A percentile compares a stretch with the other conserved stretches of the same genome.
These are phyloP conservation scores for Teleogryllus occipitalis DNA, from an alignment of 1,140 invertebrate genomes.

Conservation along the genomic window DNA sequence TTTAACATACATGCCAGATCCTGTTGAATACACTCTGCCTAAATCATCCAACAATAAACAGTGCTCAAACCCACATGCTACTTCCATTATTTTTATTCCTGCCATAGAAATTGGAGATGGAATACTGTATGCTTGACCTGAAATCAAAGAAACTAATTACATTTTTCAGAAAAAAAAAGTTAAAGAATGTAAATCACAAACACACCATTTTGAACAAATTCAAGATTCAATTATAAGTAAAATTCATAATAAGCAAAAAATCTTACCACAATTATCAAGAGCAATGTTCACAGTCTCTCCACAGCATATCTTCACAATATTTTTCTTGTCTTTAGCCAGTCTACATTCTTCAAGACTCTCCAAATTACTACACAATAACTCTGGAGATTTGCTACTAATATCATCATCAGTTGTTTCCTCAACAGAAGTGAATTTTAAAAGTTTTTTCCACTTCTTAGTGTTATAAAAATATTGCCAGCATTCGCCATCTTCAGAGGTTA, in stretches of 20 bases:
- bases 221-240: too few species aligned
- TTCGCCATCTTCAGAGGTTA: background rate
- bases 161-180: background rate
- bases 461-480: background rate
- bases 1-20: slow-evolving; percentile 60
- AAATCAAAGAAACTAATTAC: background rate
- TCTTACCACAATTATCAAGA: background rate
- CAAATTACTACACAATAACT: too few species aligned
- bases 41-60: slow-evolving; percentile 57
- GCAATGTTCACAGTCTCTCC: background rate
- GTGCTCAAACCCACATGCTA: slow-evolving; percentile 73
- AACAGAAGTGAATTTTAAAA: background rate
- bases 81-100: slow-evolving; percentile 45
- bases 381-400: too few species aligned
- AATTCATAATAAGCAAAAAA: too few species aligned
- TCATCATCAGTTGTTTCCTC: background rate
- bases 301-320: background rate
- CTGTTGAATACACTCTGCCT: slow-evolving; percentile 71
- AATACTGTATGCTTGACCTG: slow-evolving; percentile 19
- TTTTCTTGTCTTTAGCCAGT: background rate
- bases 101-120: slow-evolving; percentile 19
- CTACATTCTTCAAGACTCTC: background rate
- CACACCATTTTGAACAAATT: too few species aligned
- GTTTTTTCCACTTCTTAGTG: background rate
- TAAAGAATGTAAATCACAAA: background rate